Percentiles rank a stretch among this genome's conserved stretches.
These are phyloP conservation scores for Babylonia areolata DNA, from an alignment of 1,140 invertebrate genomes.

Conservation along the genomic window DNA sequence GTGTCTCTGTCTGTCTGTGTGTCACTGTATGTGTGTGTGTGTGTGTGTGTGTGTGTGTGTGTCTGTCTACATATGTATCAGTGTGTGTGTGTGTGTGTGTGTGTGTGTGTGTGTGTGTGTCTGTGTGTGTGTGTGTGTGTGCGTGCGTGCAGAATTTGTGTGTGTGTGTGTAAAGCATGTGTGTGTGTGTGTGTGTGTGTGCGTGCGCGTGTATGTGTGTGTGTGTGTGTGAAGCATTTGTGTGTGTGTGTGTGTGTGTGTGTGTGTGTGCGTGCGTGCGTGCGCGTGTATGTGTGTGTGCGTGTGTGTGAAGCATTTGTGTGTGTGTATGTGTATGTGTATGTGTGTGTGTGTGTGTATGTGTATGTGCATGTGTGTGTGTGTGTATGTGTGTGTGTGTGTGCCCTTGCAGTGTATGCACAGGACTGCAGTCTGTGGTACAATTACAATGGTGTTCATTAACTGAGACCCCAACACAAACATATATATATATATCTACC, in stretches of 20 bases:
- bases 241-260: conserved; percentile 6
- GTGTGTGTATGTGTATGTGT: neutral
- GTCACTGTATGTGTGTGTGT: neutral
- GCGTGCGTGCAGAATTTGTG: neutral
- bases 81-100: too few relatives aligned
- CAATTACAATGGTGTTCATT: too few relatives aligned
- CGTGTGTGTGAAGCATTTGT: neutral
- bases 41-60: neutral
- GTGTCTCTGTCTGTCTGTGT: neutral
- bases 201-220: neutral
- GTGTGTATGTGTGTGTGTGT: too few relatives aligned
- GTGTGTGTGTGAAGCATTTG: neutral
- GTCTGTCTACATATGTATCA: neutral
- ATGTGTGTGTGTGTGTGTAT: too few relatives aligned
- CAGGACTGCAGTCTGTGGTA: too few relatives aligned
- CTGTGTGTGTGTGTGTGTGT: conserved; percentile 6
- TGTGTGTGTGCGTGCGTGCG: neutral
- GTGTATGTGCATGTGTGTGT: too few relatives aligned
- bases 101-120: neutral
- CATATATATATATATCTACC: too few relatives aligned
- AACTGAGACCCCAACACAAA: too few relatives aligned
- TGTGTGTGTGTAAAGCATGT: neutral
- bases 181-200: conserved; percentile 11
- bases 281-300: neutral
- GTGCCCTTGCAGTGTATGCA: too few relatives aligned